A percentile compares a stretch with the other conserved stretches of the same genome.
Conservation (phyloP, 2,888 invertebrate genomes). For the Cordilura impudica region DNA sequence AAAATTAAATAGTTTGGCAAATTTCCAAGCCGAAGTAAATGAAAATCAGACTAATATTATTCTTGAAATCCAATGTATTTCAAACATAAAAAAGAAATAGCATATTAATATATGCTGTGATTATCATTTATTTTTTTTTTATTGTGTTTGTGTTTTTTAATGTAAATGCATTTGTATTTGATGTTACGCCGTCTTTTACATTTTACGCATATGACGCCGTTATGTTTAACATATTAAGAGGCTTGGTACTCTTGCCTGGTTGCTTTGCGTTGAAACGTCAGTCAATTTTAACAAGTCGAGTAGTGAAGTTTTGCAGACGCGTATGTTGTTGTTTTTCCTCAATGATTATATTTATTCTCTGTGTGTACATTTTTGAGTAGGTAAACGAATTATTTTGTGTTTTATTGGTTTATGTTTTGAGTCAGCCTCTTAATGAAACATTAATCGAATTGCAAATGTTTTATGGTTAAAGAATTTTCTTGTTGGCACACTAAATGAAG, state of each 20-base stretch:
- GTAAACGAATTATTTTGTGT: slow-evolving; percentile 24
- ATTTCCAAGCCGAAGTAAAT: neutral
- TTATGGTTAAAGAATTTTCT: neutral
- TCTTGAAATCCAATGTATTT: too few relatives aligned
- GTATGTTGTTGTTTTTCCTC: slow-evolving; percentile 40
- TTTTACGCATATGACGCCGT: slow-evolving; percentile 13
- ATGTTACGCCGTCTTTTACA: too few relatives aligned
- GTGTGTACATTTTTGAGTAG: slow-evolving; percentile 46
- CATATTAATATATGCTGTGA: too few relatives aligned
- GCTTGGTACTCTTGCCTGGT: slow-evolving; percentile 46
- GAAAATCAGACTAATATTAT: too few relatives aligned
- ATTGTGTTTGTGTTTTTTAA: neutral
- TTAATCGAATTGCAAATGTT: neutral
- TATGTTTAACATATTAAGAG: neutral
- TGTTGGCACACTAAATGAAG: neutral
- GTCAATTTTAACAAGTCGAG: slow-evolving; percentile 56
- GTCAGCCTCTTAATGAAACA: neutral
- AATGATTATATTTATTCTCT: slow-evolving; percentile 36
- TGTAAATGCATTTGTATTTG: neutral
- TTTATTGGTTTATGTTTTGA: too few relatives aligned
- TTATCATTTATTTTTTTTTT: too few relatives aligned
- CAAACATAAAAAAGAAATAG: too few relatives aligned
- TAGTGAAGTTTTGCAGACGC: slow-evolving; percentile 29
- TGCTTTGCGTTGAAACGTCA: slow-evolving; percentile 48
- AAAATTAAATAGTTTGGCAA: neutral